Evolutionary conservation across 1,140 invertebrate species (phyloP).

Genomic region (Pseudomyrmex sp.): DNA sequence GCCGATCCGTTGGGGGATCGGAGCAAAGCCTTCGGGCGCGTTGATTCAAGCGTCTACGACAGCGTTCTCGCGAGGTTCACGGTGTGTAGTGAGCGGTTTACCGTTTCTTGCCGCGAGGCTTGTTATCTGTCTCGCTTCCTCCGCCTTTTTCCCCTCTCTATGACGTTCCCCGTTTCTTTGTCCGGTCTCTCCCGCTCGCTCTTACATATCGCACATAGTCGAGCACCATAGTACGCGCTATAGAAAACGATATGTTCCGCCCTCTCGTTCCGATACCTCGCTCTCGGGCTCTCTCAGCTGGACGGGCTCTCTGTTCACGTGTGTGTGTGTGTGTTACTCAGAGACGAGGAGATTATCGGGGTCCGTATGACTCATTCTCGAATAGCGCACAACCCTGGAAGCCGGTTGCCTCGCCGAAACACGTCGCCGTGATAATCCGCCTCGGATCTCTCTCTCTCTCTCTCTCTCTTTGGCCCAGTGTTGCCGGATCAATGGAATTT

Average conservation of each 20-base stretch:
- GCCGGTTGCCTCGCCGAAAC: constrained; percentile 31
- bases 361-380: constrained; percentile 65
- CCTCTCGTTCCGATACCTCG: constrained; percentile 34
- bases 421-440: constrained; percentile 63
- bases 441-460: constrained; percentile 18
- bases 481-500: constrained; percentile 45
- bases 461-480: constrained; percentile 16
- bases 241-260: constrained; percentile 56
- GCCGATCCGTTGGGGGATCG: constrained; percentile 4
- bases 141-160: not conserved
- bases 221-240: constrained; percentile 25
- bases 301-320: constrained; percentile 64
- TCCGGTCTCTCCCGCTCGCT: constrained; percentile 39
- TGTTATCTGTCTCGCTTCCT: not conserved
- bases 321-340: constrained; percentile 19
- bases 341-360: constrained; percentile 69
- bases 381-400: constrained; percentile 53
- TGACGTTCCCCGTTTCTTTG: constrained; percentile 24
- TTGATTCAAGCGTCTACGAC: constrained; percentile 31
- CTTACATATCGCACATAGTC: constrained; percentile 27
- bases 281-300: constrained; percentile 24
- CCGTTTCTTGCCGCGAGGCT: constrained; percentile 66
- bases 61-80: constrained; percentile 56
- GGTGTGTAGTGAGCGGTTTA: constrained; percentile 60
- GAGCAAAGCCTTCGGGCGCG: not conserved